Conservation (phyloP, 2,113 vertebrate genomes). For the Numenius arquata region DNA sequence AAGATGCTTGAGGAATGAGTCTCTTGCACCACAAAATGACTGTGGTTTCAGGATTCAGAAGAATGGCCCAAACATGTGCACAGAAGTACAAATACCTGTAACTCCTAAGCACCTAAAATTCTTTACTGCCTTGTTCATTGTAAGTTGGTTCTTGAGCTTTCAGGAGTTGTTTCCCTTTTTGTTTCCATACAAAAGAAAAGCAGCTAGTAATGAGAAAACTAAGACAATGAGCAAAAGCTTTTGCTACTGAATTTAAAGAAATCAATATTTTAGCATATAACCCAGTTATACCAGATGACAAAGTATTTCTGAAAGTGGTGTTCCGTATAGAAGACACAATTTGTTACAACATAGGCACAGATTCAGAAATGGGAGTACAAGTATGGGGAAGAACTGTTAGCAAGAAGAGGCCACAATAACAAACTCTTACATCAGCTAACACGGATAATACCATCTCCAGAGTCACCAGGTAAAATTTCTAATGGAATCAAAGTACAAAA, state of each 20-base stretch:
- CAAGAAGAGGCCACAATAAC: not conserved
- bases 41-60: not conserved
- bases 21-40: not conserved
- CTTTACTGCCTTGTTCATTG: accelerated
- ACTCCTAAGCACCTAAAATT: not conserved
- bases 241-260: not conserved
- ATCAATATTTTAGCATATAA: not conserved
- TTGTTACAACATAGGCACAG: not conserved
- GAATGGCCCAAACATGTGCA: not conserved
- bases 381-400: not conserved
- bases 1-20: not conserved
- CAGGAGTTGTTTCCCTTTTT: not conserved
- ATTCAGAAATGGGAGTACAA: not conserved
- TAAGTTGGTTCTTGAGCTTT: not conserved
- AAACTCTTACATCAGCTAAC: not conserved
- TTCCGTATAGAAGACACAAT: not conserved
- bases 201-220: not conserved
- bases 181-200: not conserved
- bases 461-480: not conserved
- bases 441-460: not conserved
- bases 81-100: not conserved
- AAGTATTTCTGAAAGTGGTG: not conserved
- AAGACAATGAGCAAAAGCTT: not conserved
- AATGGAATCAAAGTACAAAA: not conserved
- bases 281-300: not conserved